A percentile compares a stretch with the other conserved stretches of the same genome.
Conservation (phyloP, 2,113 vertebrate species). For the Paradisaea rubra region DNA sequence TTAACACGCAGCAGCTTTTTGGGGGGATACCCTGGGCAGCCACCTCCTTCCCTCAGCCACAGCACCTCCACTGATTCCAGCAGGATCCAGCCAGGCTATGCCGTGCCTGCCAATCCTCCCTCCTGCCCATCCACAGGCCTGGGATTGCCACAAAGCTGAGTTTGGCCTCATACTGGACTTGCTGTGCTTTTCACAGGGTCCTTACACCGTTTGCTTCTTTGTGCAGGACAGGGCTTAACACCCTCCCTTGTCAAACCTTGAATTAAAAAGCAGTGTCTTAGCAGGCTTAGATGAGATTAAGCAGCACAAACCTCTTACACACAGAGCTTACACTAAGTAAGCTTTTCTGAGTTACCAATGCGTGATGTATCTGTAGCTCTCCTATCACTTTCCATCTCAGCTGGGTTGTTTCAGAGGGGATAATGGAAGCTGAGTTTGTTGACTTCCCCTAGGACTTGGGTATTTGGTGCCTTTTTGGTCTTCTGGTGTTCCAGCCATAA, state of each 20-base stretch:
- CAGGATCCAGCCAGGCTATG: not conserved
- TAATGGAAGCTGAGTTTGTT: not conserved
- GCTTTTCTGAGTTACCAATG: constrained; percentile 13
- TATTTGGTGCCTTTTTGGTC: not conserved
- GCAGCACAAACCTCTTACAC: constrained; percentile 28
- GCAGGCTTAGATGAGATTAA: constrained; percentile 25
- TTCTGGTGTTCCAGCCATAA: not conserved
- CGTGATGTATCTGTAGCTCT: not conserved
- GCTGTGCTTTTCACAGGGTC: not conserved
- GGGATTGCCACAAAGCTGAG: not conserved
- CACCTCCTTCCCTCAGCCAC: not conserved
- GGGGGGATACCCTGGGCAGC: not conserved
- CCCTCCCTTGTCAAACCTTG: not conserved
- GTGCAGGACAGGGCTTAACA: not conserved
- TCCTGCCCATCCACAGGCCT: not conserved
- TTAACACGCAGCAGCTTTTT: not conserved
- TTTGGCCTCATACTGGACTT: not conserved
- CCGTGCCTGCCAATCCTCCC: not conserved
- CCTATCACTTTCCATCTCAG: not conserved
- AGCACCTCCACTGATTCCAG: not conserved
- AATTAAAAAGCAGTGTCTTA: constrained; percentile 34
- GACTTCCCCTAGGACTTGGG: not conserved
- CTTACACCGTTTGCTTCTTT: not conserved
- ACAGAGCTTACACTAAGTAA: not conserved
- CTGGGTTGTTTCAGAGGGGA: not conserved